Percentiles rank a stretch among this genome's conserved stretches.
Evolutionary conservation across 2,113 vertebrate genomes (phyloP).

Genomic region (Struthidea cinerea): DNA sequence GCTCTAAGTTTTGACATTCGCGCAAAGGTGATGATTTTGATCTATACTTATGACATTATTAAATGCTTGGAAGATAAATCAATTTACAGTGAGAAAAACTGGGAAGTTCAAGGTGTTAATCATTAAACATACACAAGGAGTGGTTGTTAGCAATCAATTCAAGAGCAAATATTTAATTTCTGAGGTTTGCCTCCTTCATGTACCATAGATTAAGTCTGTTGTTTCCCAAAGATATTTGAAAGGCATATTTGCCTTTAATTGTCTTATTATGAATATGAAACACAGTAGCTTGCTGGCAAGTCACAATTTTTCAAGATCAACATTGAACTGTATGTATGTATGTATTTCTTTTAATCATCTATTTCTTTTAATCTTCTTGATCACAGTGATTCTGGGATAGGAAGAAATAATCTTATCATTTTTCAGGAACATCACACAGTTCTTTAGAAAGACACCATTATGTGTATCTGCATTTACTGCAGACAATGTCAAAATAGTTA

Average conservation of each 20-base stretch:
- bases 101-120: background rate
- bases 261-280: background rate
- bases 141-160: background rate
- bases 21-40: background rate
- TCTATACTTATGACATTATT: background rate
- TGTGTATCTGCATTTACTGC: background rate
- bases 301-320: background rate
- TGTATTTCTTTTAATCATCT: slow-evolving; percentile 12
- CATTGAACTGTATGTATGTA: background rate
- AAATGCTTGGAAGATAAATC: background rate
- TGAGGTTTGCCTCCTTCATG: background rate
- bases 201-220: background rate
- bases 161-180: background rate
- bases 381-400: background rate
- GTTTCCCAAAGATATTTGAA: background rate
- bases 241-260: background rate
- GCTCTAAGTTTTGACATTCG: background rate
- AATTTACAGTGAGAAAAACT: background rate
- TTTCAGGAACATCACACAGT: background rate
- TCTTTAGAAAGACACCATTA: background rate
- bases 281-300: background rate
- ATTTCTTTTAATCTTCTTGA: slow-evolving; percentile 40
- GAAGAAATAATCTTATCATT: background rate
- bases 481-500: background rate
- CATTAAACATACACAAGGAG: background rate